Evolutionary conservation across 2,888 invertebrate species (phyloP), one percentile per base, ranked within the genome.

Genomic region (Cosmia trapezina): DNA sequence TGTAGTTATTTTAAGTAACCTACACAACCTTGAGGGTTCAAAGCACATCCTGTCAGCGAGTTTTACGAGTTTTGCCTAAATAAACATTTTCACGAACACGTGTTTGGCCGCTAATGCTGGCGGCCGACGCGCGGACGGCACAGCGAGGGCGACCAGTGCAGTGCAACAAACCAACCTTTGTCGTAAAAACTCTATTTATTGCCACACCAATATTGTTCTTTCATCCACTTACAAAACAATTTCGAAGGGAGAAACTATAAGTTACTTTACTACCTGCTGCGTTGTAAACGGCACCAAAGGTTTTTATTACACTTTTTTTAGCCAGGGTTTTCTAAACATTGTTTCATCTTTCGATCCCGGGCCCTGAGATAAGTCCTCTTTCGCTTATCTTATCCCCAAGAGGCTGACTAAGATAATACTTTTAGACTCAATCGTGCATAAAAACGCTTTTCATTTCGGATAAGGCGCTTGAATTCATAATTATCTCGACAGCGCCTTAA

Each of bases 41-140:
- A 87, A 93, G 93, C 93, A 94, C 93, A 95, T 95, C 95, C 95
- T 94, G 95, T 90, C 92, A 91, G 91, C 88, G 90, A 86, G 90
- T 91, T 94, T 94, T 94, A 95, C 92, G 94, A 94, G 90, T 91
- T 92, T 92, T 86, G 93, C 95, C 95, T 96, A 95, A 95, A 94
- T 93, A 95, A 95, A 96, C 93, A 96, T 91, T 91, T 91, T 89
- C 86, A 89, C 87, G 88, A 92, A 93, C 94, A 95, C 92, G 92
- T 95, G 94, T 93, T 93, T 89, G 90, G 90, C 87, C 87, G 88
- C 88, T 90, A 90, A 92, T 89, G 91, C 92, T 89, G 86, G 90
- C 89, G 88, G 60, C 59, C 7, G 41, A 37, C 2, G n/a, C n/a
- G n/a, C n/a, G 2, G 43, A 6, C 79, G 73, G 37, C 45, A 28